Evolutionary conservation across 2,888 invertebrate species (phyloP).

Genomic region (Nezara viridula): DNA sequence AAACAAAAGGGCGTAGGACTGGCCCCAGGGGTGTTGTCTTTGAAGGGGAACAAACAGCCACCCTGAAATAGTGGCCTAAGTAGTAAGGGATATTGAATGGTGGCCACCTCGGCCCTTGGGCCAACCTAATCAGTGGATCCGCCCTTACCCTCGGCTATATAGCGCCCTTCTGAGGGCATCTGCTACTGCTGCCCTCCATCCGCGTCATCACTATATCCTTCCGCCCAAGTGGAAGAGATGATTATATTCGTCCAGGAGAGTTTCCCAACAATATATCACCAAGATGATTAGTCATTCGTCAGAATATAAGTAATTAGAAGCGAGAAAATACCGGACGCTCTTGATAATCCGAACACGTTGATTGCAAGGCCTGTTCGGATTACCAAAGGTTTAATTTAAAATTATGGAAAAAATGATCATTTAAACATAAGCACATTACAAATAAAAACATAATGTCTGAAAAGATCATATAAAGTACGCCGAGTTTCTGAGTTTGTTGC

Average conservation of each 20-base stretch:
- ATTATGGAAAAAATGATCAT: too few species aligned
- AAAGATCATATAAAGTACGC: too few species aligned
- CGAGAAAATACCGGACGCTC: too few species aligned
- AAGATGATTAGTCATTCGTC: background rate
- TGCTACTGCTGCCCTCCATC: too few species aligned
- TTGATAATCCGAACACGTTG: too few species aligned
- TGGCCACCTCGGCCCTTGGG: background rate
- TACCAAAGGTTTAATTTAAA: too few species aligned
- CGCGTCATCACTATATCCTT: too few species aligned
- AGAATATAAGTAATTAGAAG: background rate
- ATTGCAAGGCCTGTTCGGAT: too few species aligned
- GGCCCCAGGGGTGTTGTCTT: slow-evolving; percentile 36
- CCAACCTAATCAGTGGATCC: background rate
- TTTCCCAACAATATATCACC: background rate
- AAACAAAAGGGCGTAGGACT: background rate
- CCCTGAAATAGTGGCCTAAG: slow-evolving; percentile 37
- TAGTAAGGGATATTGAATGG: slow-evolving; percentile 32
- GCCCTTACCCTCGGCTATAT: background rate
- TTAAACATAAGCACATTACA: too few species aligned
- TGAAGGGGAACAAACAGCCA: slow-evolving; percentile 12
- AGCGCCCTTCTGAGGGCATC: background rate
- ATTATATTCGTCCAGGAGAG: background rate
- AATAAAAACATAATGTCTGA: too few species aligned
- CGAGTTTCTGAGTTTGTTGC: too few species aligned
- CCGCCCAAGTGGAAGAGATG: too few species aligned